Base-by-base conservation (phyloP, 1,140 invertebrate genomes). In the Panagrolaimus sp. region DNA sequence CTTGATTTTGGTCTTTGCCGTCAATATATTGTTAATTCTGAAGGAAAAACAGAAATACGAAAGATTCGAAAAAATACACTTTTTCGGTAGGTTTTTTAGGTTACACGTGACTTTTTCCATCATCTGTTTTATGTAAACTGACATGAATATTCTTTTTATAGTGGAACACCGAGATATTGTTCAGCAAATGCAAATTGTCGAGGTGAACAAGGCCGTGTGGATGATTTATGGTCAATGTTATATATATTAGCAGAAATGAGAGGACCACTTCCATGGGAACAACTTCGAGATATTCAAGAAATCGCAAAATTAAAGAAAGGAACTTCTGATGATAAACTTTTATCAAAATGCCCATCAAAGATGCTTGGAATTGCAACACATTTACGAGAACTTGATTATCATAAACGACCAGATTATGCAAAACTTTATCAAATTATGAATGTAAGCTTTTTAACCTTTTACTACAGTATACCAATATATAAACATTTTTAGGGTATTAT, bases 221-320 rank as follows among this genome's bases (percentile, higher is more conserved):
- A 98, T 85, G 96, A 98, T 84, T 87, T 98, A 0, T 98, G 95
- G 95, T 96, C 94, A 5, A 85, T 99, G 5, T 96, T 98, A 86
- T 99, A 99, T 84, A 97, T 99, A 93, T 87, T 98, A 64, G 94
- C 96, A 6, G 96, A 99, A 85, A 97, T 99, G 84, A 91, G 96
- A 8, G 94, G 95, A 0, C 93, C 96, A 84, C 86, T 99, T 79
- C 95, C 96, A 0, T 99, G 96, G 96, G 87, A 94, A 68, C 97
- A 98, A 43, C 10, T 64, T 43, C 38, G 65, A 44, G 65, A 66
- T 21, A 76, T 76, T 70, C 44, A 70, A 1, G 76, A 79, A 43
- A 68, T 77, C 10, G 62, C 43, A 3, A 58, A 69, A 14, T 63
- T 78, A 28, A 77, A 77, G 47, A 62, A 52, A 21, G 24, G 6